A percentile compares a stretch with the other conserved stretches of the same genome.
phyloP scores from a whole-genome alignment of 2,888 invertebrate genomes.

The Timema cristinae region DNA sequence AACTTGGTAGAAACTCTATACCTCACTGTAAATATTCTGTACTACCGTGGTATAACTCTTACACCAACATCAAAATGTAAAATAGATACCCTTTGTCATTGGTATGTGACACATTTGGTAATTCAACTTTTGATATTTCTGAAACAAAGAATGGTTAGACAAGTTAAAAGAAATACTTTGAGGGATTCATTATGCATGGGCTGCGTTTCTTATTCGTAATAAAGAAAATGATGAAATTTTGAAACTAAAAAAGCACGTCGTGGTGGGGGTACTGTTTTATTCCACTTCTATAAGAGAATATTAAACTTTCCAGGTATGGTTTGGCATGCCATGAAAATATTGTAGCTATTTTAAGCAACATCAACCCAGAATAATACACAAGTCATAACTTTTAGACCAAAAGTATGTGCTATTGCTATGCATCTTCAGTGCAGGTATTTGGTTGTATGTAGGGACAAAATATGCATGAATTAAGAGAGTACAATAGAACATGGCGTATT shows the following conservation, averaged over 20 bases:
- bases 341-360: neutral
- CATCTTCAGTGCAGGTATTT: neutral
- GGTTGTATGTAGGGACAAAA: constrained; percentile 3
- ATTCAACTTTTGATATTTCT: neutral
- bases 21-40: neutral
- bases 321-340: neutral
- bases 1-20: neutral
- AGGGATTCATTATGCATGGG: neutral
- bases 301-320: constrained; percentile 2
- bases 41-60: neutral
- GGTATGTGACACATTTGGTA: neutral
- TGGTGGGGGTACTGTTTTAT: too few relatives aligned
- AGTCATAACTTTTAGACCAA: constrained; percentile 2
- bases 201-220: neutral
- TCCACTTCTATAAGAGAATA: constrained; percentile 11
- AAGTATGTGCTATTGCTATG: neutral
- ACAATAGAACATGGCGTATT: neutral
- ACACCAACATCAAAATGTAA: constrained; percentile 8
- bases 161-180: constrained; percentile 1
- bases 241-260: neutral
- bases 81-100: constrained; percentile 9
- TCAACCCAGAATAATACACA: neutral
- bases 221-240: neutral
- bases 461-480: neutral
- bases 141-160: neutral